Conservation (phyloP, 2,113 vertebrate genomes). For the Alouatta palliata region DNA sequence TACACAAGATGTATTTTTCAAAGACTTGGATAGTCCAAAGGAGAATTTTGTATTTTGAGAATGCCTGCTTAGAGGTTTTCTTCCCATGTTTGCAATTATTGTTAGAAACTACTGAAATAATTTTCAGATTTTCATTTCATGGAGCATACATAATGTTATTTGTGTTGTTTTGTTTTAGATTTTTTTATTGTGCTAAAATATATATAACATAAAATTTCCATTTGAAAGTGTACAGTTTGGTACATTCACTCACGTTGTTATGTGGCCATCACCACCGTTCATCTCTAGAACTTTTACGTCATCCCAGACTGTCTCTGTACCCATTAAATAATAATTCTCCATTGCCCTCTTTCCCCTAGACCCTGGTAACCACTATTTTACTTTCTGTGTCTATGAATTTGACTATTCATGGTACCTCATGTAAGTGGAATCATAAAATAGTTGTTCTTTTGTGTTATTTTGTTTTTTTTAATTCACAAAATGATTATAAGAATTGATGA, state of each 20-base stretch:
- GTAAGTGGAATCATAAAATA: constrained; percentile 5
- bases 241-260: not conserved
- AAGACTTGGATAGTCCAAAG: constrained; percentile 11
- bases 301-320: not conserved
- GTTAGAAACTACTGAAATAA: constrained; percentile 16
- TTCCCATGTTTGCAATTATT: not conserved
- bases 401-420: not conserved
- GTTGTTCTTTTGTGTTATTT: not conserved
- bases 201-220: not conserved
- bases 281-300: not conserved
- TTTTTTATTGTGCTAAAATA: not conserved
- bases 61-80: constrained; percentile 10
- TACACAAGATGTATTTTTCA: not conserved
- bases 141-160: not conserved
- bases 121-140: not conserved
- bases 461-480: not conserved
- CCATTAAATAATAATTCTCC: not conserved
- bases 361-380: not conserved
- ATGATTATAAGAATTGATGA: not conserved
- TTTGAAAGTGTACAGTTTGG: not conserved
- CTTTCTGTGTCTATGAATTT: not conserved
- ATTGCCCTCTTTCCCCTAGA: rapidly evolving
- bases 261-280: not conserved
- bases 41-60: constrained; percentile 32
- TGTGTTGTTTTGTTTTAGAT: not conserved